Base-by-base conservation (phyloP, 2,888 invertebrate genomes). In the Apamea monoglypha region DNA sequence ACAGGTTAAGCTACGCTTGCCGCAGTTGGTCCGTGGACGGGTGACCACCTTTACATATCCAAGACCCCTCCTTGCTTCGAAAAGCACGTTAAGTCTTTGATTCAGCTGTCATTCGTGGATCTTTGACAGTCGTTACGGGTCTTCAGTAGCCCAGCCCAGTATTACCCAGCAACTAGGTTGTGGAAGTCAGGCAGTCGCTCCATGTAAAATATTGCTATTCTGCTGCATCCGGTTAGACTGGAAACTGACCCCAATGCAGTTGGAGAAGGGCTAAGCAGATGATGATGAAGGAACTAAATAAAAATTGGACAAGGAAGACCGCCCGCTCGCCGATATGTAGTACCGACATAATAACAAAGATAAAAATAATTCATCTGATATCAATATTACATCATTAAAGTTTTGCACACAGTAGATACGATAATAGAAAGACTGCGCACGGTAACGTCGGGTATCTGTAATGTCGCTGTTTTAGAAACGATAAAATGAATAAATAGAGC, bases 321-420 rank as follows among this genome's bases (percentile, higher is more conserved):
- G 16, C 21, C 21, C n/a, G 50, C 14, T 56, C 25, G 32, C 29
- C 18, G 12, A 40, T 53, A 47, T 40, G n/a, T 50, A 66, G 25
- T 72, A 16, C 16, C 10, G 53, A n/a, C 47, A 56, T 47, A 40
- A 76, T 59, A 47, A 81, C 10, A 72, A 73, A 70, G 44, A 21
- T 44, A 67, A 5, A 12, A 56, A 56, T 64, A 12, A 72, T 72
- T 59, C 18, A 75, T 84, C 36, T 59, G 44, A 73, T 76, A 80
- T 56, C 63, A 59, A 63, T 75, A 75, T 71, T 66, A 74, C n/a
- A 71, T 44, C 18, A 73, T 36, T 61, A 32, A 25, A 36, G 16
- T 81, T 83, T 74, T 81, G 70, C 82, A 63, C 82, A 63, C 76
- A 76, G 32, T 21, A 56, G 21, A 47, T 44, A n/a, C 16, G 66